Evolutionary conservation across 2,797 vertebrate species (phyloP).

Genomic region (Acanthurus leucopareius): DNA sequence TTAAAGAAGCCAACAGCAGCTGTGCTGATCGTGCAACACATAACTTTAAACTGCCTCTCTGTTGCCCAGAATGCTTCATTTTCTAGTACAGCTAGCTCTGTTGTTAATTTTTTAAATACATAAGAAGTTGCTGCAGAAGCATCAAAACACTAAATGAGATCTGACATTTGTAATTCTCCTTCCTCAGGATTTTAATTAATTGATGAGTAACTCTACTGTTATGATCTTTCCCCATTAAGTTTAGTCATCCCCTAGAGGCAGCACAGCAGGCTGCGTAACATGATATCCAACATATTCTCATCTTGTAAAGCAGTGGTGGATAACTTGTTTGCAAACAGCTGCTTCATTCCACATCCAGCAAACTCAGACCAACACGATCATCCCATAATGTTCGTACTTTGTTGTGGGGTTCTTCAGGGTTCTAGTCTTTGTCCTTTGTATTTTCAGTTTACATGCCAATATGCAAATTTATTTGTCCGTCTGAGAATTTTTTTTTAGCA

Average conservation of each 20-base stretch:
- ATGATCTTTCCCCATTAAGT: background rate
- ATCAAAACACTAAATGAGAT: background rate
- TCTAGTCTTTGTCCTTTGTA: background rate
- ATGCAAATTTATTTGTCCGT: background rate
- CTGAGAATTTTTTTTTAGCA: too few species aligned
- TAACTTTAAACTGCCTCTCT: background rate
- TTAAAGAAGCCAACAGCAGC: background rate
- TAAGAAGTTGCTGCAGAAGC: background rate
- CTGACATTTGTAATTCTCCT: background rate
- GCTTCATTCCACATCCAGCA: background rate
- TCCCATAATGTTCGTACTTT: background rate
- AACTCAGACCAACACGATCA: background rate
- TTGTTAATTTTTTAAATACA: background rate
- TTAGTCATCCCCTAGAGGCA: background rate
- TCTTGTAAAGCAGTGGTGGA: background rate
- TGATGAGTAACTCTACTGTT: background rate
- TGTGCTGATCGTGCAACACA: background rate
- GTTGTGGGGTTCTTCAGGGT: constrained; percentile 19
- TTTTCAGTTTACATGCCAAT: background rate
- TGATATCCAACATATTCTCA: background rate
- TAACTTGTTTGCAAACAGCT: constrained; percentile 3
- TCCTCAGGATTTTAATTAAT: background rate
- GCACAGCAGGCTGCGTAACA: background rate
- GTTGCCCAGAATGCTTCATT: background rate
- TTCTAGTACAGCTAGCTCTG: background rate